Percentiles rank a stretch among this genome's conserved stretches.
phyloP scores from a whole-genome alignment of 2,113 vertebrate species.

The Chaenogobius annularis region DNA sequence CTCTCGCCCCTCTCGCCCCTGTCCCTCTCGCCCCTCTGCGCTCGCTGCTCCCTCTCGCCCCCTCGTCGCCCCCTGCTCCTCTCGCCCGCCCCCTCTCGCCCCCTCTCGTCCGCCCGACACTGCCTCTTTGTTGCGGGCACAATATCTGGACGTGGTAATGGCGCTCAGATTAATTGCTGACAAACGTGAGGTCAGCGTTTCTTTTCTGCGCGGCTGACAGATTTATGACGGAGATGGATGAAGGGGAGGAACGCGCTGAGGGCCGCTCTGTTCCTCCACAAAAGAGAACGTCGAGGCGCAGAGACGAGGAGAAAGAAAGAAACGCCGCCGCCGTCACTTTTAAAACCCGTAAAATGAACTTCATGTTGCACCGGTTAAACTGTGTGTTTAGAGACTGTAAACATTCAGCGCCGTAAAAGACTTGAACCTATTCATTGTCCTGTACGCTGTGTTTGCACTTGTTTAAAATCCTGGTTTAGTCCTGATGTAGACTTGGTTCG shows the following conservation, averaged over 20 bases:
- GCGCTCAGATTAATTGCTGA: slow-evolving; percentile 79
- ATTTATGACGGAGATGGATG: slow-evolving; percentile 79
- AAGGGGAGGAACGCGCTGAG: slow-evolving; percentile 63
- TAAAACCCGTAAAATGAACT: slow-evolving; percentile 10
- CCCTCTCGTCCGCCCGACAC: slow-evolving; percentile 14
- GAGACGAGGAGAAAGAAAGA: slow-evolving; percentile 24
- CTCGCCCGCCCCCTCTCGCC: slow-evolving; percentile 13
- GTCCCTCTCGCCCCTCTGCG: too few relatives aligned
- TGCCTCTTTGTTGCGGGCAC: slow-evolving; percentile 64
- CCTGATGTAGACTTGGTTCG: too few relatives aligned
- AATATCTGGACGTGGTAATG: slow-evolving; percentile 74
- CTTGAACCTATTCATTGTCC: too few relatives aligned
- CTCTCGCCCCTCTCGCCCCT: too few relatives aligned
- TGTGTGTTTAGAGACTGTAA: not conserved
- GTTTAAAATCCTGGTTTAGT: not conserved
- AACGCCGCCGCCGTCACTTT: slow-evolving; percentile 33
- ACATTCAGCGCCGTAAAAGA: not conserved
- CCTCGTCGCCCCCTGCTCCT: slow-evolving; percentile 2
- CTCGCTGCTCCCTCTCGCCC: too few relatives aligned
- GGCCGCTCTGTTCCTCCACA: slow-evolving; percentile 54
- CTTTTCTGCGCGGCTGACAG: slow-evolving; percentile 66
- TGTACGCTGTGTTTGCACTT: not conserved
- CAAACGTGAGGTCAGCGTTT: slow-evolving; percentile 73
- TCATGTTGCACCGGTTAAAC: not conserved
- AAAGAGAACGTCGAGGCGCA: slow-evolving; percentile 48